Percentiles rank a stretch among this genome's conserved stretches.
phyloP scores from a whole-genome alignment of 2,888 invertebrate genomes.

The Anarsia innoxiella region DNA sequence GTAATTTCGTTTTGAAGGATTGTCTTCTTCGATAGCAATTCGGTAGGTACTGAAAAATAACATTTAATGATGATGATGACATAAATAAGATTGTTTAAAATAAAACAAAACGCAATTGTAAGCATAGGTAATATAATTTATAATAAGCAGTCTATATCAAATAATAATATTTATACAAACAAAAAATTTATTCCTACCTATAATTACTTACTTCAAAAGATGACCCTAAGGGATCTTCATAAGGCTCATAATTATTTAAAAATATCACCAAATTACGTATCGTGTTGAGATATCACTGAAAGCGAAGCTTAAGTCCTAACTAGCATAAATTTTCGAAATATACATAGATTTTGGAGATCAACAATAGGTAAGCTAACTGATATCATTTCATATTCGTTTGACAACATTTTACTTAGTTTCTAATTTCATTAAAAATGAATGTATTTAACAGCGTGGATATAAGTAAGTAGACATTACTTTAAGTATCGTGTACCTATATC shows the following conservation, averaged over 20 bases:
- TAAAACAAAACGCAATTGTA: no score
- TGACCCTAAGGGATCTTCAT: conserved; percentile 30
- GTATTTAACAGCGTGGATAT: no score
- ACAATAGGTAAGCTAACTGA: conserved; percentile 30
- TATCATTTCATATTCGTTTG: conserved; percentile 18
- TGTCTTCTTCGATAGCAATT: no score
- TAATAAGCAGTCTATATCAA: conserved; percentile 48
- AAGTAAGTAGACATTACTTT: no score
- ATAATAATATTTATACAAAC: conserved; percentile 50
- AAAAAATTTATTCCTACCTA: conserved; percentile 43
- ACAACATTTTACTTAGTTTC: no score
- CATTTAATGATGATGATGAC: no score
- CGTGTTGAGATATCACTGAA: conserved; percentile 59
- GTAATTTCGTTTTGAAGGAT: no score
- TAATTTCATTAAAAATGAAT: no score
- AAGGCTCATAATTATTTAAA: conserved; percentile 56
- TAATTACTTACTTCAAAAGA: conserved; percentile 41
- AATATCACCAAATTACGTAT: conserved; percentile 74
- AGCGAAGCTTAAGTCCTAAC: conserved; percentile 41
- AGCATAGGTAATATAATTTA: conserved; percentile 49
- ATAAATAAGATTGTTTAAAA: no score
- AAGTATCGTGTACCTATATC: no score
- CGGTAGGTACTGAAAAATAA: no score
- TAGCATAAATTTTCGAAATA: conserved; percentile 35
- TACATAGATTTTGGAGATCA: conserved; percentile 56